A percentile compares a stretch with the other conserved stretches of the same genome.
Evolutionary conservation across 1,140 invertebrate species (phyloP).

Genomic region (Atta texana): DNA sequence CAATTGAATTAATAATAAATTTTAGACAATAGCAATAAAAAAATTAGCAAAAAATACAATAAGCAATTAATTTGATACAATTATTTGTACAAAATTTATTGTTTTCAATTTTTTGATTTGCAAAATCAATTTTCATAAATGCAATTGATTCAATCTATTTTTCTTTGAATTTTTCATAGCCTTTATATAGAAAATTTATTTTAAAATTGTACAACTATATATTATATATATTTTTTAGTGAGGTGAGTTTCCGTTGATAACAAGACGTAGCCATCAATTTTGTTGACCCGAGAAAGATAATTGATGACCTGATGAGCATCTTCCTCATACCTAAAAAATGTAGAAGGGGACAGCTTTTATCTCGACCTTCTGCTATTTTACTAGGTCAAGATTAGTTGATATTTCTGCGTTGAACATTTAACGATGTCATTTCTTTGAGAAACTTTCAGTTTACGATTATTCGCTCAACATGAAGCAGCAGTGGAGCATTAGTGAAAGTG

Average conservation of each 20-base stretch:
- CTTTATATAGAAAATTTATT: no score
- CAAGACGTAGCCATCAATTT: not conserved
- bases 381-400: slow-evolving; percentile 62
- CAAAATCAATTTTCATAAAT: slow-evolving; percentile 11
- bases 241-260: not conserved
- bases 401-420: slow-evolving; percentile 48
- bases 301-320: not conserved
- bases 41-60: not conserved
- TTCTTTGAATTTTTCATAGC: not conserved
- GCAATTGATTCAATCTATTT: not conserved
- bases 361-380: slow-evolving; percentile 59
- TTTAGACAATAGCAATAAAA: not conserved
- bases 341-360: slow-evolving; percentile 9
- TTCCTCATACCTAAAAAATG: slow-evolving; percentile 21
- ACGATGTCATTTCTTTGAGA: slow-evolving; percentile 9
- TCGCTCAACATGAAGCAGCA: slow-evolving; percentile 69
- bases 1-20: not conserved
- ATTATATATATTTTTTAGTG: no score
- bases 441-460: slow-evolving; percentile 53
- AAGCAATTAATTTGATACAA: not conserved
- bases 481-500: slow-evolving; percentile 51
- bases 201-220: no score
- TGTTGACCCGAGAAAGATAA: slow-evolving; percentile 38
- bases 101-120: not conserved
- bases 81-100: not conserved